phyloP scores from a whole-genome alignment of 2,888 invertebrate species.

The Caenorhabditis sulstoni region DNA sequence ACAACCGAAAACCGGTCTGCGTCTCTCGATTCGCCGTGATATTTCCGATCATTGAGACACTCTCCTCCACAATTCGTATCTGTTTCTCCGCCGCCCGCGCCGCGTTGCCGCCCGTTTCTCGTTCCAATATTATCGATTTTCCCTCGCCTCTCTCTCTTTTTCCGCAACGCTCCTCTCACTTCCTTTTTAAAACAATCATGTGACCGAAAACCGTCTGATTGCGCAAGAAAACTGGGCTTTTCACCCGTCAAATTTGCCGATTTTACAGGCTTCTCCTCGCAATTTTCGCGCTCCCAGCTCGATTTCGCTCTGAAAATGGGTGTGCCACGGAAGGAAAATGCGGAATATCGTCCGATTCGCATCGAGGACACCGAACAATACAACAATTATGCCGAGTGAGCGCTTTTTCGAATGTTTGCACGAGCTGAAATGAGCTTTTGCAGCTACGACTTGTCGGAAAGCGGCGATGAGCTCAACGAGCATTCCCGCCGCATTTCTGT shows the following conservation, averaged over 20 bases:
- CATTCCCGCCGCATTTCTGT: conserved; percentile 42
- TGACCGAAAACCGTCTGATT: not conserved
- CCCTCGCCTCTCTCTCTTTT: not conserved
- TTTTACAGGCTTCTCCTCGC: conserved; percentile 4
- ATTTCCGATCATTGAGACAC: not conserved
- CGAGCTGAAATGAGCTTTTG: conserved; percentile 19
- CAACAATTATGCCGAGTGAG: conserved; percentile 73
- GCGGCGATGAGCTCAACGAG: conserved; percentile 50
- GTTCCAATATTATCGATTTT: conserved; percentile 27
- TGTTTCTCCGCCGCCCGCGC: not conserved
- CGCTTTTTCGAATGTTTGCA: too few species aligned
- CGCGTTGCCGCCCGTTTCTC: not conserved
- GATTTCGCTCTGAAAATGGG: conserved; percentile 55
- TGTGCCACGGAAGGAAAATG: conserved; percentile 58
- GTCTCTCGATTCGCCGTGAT: not conserved
- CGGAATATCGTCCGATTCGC: conserved; percentile 63
- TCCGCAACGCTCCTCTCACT: not conserved
- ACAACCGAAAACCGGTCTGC: too few species aligned
- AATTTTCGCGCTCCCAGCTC: conserved; percentile 15
- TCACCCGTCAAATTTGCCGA: not conserved
- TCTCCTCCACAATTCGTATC: not conserved
- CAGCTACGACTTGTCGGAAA: conserved; percentile 68
- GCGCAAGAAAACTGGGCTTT: not conserved
- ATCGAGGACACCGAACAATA: conserved; percentile 69
- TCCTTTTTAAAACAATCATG: not conserved